Evolutionary conservation across 2,888 invertebrate genomes (phyloP).

Genomic region (Clitarchus hookeri): DNA sequence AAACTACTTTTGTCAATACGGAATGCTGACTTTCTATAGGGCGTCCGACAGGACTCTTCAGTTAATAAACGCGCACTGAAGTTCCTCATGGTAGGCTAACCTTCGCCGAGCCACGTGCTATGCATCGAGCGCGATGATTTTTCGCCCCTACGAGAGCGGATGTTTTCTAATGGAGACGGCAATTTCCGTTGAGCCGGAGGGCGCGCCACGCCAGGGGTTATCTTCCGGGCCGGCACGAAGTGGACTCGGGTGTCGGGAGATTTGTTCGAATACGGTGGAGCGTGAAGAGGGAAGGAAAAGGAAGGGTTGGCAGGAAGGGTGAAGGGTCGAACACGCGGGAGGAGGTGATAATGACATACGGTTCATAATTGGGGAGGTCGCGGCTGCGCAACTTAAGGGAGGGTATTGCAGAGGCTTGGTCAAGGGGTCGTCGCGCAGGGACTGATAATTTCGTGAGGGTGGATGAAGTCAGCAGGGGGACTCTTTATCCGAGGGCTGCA

Average conservation of each 20-base stretch:
- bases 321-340: background rate
- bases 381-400: background rate
- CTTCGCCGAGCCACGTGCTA: no score
- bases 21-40: no score
- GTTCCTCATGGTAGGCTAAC: no score
- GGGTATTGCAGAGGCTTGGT: background rate
- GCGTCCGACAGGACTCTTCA: no score
- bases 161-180: constrained; percentile 4
- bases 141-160: background rate
- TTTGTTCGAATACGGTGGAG: background rate
- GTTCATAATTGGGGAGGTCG: constrained; percentile 4
- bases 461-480: no score
- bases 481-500: background rate
- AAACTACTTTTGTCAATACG: no score
- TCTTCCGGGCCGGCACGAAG: background rate
- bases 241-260: background rate
- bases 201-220: background rate
- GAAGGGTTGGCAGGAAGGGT: background rate
- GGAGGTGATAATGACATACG: background rate
- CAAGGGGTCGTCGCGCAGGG: no score
- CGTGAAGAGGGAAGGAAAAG: no score
- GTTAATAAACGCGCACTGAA: no score
- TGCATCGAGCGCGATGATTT: background rate
- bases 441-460: no score
- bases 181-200: background rate